Conservation (phyloP, 1,140 invertebrate genomes). For the Phymorhynchus buccinoides region DNA sequence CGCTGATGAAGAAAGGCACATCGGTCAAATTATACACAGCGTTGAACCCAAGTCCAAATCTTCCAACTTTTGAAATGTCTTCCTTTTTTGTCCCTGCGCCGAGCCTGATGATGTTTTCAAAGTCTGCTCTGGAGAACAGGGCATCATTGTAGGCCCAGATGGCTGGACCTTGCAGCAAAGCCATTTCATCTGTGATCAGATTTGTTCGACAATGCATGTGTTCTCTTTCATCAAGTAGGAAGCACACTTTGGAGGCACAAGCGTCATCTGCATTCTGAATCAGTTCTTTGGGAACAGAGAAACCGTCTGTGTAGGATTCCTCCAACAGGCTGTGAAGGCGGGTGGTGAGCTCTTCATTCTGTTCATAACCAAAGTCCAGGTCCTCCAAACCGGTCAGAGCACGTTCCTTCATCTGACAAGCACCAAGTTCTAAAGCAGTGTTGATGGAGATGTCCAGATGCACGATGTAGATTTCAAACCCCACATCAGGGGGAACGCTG, state of each 20-base stretch:
- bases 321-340: conserved; percentile 54
- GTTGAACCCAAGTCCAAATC: conserved; percentile 68
- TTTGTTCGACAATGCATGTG: conserved; percentile 51
- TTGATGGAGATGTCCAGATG: conserved; percentile 55
- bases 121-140: conserved; percentile 62
- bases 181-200: conserved; percentile 63
- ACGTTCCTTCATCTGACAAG: conserved; percentile 54
- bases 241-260: conserved; percentile 64
- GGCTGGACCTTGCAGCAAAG: conserved; percentile 65
- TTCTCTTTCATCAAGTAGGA: conserved; percentile 64
- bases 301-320: conserved; percentile 62
- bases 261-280: conserved; percentile 75
- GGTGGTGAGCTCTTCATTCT: conserved; percentile 60
- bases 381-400: conserved; percentile 50
- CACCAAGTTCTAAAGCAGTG: conserved; percentile 58
- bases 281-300: conserved; percentile 65
- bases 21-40: conserved; percentile 71
- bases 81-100: conserved; percentile 65
- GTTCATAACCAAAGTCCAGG: conserved; percentile 58
- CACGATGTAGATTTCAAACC: conserved; percentile 51
- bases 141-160: conserved; percentile 68
- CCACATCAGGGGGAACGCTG: conserved; percentile 29
- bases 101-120: conserved; percentile 62
- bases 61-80: conserved; percentile 63
- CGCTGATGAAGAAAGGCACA: conserved; percentile 68